A percentile compares a stretch with the other conserved stretches of the same genome.
phyloP scores from a whole-genome alignment of 2,888 invertebrate species.

The Eurois occulta region DNA sequence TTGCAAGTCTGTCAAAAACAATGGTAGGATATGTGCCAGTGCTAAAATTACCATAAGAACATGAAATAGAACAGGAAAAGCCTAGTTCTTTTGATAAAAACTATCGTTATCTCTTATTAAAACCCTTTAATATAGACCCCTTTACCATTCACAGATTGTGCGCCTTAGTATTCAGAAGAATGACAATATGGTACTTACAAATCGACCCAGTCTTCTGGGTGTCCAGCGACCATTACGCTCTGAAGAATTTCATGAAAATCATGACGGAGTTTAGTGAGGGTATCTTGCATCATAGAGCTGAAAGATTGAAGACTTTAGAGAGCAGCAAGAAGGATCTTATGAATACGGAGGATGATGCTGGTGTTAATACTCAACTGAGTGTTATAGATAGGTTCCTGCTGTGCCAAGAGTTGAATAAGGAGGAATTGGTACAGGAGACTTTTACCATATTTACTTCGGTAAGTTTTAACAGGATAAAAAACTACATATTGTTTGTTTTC shows the following conservation, averaged over 20 bases:
- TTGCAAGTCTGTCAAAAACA: not conserved
- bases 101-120: not conserved
- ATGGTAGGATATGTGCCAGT: not conserved
- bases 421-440: constrained; percentile 77
- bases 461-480: constrained; percentile 30
- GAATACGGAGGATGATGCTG: constrained; percentile 73
- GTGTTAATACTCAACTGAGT: constrained; percentile 76
- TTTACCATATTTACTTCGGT: constrained; percentile 86
- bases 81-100: not conserved
- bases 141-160: constrained; percentile 74
- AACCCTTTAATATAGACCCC: not conserved
- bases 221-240: constrained; percentile 60
- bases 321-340: constrained; percentile 67
- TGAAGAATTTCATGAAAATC: constrained; percentile 66
- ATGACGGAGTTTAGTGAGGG: constrained; percentile 66
- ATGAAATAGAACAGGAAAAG: too few relatives aligned
- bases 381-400: constrained; percentile 83
- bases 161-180: constrained; percentile 78
- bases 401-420: constrained; percentile 74
- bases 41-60: too few relatives aligned
- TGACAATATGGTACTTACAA: constrained; percentile 86
- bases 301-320: constrained; percentile 69
- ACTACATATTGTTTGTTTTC: too few relatives aligned
- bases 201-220: constrained; percentile 81
- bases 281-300: constrained; percentile 70